A percentile compares a stretch with the other conserved stretches of the same genome.
phyloP scores from a whole-genome alignment of 2,888 invertebrate genomes.

The Anthophora plumipes region DNA sequence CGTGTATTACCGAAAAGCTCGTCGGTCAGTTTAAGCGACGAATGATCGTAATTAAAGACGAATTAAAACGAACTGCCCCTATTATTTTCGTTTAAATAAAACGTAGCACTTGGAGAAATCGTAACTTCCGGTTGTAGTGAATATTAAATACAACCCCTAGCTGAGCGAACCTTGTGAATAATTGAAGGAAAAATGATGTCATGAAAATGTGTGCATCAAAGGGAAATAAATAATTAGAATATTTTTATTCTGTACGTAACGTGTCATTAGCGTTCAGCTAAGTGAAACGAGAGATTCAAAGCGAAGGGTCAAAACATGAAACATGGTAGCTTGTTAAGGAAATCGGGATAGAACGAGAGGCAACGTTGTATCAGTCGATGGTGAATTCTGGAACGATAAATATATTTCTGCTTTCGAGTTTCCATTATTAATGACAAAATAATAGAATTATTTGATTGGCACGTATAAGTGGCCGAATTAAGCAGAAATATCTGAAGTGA shows the following conservation, averaged over 20 bases:
- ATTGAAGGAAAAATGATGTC: no score
- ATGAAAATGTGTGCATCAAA: no score
- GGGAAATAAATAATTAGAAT: no score
- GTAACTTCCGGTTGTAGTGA: no score
- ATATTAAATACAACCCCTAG: no score
- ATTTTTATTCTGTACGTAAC: no score
- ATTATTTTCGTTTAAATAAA: neutral
- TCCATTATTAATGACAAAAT: constrained; percentile 36
- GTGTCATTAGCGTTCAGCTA: neutral
- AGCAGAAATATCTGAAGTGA: constrained; percentile 4
- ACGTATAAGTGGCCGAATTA: neutral
- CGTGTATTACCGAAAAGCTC: neutral
- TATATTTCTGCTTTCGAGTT: constrained; percentile 11
- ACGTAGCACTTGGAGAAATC: neutral
- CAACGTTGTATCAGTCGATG: neutral
- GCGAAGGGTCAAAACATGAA: neutral
- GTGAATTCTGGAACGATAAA: neutral
- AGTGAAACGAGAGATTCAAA: neutral
- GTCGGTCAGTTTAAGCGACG: neutral
- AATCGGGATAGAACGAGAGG: constrained; percentile 7
- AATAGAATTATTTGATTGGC: constrained; percentile 10
- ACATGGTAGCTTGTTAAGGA: constrained; percentile 5
- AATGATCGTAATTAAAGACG: neutral
- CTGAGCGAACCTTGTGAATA: no score
- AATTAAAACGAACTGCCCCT: neutral